These are phyloP conservation scores for Gopherus evgoodei DNA, from an alignment of 2,113 vertebrate genomes.

Conservation along the genomic window DNA sequence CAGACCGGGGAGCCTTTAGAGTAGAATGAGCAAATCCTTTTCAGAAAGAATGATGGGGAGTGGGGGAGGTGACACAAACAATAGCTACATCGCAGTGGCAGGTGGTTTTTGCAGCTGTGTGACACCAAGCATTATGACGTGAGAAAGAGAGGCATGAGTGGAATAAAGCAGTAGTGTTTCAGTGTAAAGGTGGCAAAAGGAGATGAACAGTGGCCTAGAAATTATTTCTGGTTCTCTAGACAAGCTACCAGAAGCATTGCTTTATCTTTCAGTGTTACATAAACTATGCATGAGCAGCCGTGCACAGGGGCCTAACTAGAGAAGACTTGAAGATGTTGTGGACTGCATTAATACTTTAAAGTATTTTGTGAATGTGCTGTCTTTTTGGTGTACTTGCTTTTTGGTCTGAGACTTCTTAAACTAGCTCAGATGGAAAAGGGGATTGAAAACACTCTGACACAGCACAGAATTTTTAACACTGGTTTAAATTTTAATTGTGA, in stretches of 20 bases:
- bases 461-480: not conserved
- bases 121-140: not conserved
- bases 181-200: not conserved
- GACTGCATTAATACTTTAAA: not conserved
- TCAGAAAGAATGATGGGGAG: not conserved
- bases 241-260: not conserved
- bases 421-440: not conserved
- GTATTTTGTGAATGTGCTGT: not conserved
- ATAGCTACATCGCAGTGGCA: not conserved
- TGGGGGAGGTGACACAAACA: not conserved
- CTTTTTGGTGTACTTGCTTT: not conserved
- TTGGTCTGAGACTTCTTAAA: not conserved
- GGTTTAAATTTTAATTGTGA: not conserved
- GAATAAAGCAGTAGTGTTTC: constrained; percentile 41
- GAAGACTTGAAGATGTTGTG: not conserved
- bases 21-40: constrained; percentile 18
- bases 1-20: constrained; percentile 3
- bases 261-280: not conserved
- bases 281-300: not conserved
- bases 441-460: not conserved
- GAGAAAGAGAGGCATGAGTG: not conserved
- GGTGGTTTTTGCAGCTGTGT: constrained; percentile 57
- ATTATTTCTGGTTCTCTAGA: constrained; percentile 23
- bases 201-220: constrained; percentile 27
- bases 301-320: not conserved